A percentile compares a stretch with the other conserved stretches of the same genome.
Evolutionary conservation across 2,888 invertebrate species (phyloP).

Genomic region (Oligia fasciuncula): DNA sequence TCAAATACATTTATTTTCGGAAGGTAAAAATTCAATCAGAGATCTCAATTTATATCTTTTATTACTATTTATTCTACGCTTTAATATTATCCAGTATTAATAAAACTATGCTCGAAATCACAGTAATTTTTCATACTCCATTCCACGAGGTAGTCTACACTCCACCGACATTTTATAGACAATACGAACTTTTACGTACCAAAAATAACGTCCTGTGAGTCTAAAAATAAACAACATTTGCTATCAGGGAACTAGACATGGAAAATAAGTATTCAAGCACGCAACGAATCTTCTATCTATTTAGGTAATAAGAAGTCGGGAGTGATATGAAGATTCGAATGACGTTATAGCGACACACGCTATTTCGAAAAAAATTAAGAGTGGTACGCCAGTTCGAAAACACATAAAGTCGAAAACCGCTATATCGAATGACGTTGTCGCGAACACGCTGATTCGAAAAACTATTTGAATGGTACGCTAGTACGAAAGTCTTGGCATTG

Average conservation of each 20-base stretch:
- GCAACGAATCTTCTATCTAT: no score
- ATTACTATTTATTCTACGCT: neutral
- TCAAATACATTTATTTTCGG: neutral
- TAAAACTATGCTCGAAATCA: neutral
- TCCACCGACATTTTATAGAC: constrained; percentile 13
- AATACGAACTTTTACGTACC: constrained; percentile 15
- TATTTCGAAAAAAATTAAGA: no score
- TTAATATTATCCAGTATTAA: neutral
- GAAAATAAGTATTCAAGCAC: constrained; percentile 1
- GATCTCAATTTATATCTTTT: neutral
- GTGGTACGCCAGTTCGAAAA: no score
- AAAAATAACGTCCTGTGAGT: constrained; percentile 11
- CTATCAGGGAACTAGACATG: constrained; percentile 23
- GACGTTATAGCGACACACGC: no score
- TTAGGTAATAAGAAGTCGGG: no score
- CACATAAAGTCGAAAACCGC: no score
- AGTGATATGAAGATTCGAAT: no score
- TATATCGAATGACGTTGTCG: no score
- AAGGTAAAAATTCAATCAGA: neutral
- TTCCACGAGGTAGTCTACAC: constrained; percentile 4
- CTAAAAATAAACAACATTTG: constrained; percentile 27
- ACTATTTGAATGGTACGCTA: no score
- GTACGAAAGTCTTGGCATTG: no score
- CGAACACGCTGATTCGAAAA: no score
- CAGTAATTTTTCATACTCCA: constrained; percentile 1